These are phyloP conservation scores for Tangara arthus DNA, from an alignment of 2,797 vertebrate species.

Conservation along the genomic window DNA sequence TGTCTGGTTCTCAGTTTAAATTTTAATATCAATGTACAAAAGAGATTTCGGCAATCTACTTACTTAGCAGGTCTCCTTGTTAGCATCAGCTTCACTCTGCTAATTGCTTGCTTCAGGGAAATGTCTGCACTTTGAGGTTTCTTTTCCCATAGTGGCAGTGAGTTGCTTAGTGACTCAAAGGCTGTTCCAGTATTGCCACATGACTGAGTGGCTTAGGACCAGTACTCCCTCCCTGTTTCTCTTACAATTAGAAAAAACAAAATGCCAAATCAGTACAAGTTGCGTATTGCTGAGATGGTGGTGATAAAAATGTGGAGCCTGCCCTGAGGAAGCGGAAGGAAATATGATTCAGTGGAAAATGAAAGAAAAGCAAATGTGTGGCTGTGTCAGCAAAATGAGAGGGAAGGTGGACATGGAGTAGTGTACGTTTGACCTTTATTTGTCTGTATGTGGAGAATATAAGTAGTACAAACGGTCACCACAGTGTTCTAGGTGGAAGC, in stretches of 20 bases:
- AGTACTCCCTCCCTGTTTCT: not conserved
- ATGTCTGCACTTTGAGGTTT: constrained; percentile 33
- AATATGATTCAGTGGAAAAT: not conserved
- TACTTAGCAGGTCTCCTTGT: not conserved
- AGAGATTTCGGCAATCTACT: not conserved
- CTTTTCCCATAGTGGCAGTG: not conserved
- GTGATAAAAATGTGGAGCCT: not conserved
- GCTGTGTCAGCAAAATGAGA: not conserved
- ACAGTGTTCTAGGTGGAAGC: not conserved
- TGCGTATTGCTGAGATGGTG: not conserved
- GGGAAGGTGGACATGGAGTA: not conserved
- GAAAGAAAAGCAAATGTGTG: not conserved
- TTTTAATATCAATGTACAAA: not conserved
- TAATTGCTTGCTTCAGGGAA: constrained; percentile 31
- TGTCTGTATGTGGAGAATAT: fast-evolving
- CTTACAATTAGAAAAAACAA: not conserved
- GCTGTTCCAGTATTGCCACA: not conserved
- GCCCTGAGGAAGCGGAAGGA: not conserved
- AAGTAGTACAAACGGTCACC: not conserved
- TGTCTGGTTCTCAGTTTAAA: not conserved
- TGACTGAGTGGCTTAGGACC: not conserved
- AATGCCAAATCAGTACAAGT: not conserved
- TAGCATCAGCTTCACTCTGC: not conserved
- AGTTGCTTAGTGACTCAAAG: not conserved
- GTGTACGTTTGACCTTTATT: not conserved